phyloP scores from a whole-genome alignment of 1,140 invertebrate genomes.

The Bombyx mori region ASM3026992v2 NC_085131.1:11818501-11819000 shows the following conservation, averaged over 20 bases:
- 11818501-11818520: constrained; percentile 82
- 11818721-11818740: constrained; percentile 39
- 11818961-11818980: too few relatives aligned
- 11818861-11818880: too few relatives aligned
- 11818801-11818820: too few relatives aligned
- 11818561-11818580: constrained; percentile 90
- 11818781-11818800: constrained; percentile 7
- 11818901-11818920: too few relatives aligned
- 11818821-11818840: too few relatives aligned
- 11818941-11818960: too few relatives aligned
- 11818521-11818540: constrained; percentile 82
- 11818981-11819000: too few relatives aligned
- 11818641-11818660: constrained; percentile 30
- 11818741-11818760: constrained; percentile 35
- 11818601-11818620: constrained; percentile 57
- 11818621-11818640: constrained; percentile 49
- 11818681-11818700: constrained; percentile 70
- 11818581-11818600: constrained; percentile 51
- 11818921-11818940: too few relatives aligned
- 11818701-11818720: constrained; percentile 45
- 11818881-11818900: too few relatives aligned
- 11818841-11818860: too few relatives aligned
- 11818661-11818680: constrained; percentile 53
- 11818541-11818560: constrained; percentile 90
- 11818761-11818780: constrained; percentile 60